A percentile compares a stretch with the other conserved stretches of the same genome.
phyloP scores from a whole-genome alignment of 1,140 invertebrate species.

The Papilio xuthus region DNA sequence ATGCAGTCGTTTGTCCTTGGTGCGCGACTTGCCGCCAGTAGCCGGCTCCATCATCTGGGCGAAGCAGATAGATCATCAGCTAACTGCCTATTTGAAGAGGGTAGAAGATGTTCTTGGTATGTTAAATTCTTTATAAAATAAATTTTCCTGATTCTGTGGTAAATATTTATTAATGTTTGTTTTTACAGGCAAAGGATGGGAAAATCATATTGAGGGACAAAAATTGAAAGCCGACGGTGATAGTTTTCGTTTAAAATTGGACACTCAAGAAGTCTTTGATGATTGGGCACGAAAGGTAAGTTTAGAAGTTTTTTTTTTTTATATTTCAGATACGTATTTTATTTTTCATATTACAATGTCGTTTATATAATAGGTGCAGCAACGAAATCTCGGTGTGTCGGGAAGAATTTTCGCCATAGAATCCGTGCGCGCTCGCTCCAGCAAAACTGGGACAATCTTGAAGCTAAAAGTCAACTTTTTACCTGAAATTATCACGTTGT shows the following conservation, averaged over 20 bases:
- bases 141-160: not conserved
- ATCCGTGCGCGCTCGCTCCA: constrained; percentile 89
- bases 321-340: not conserved
- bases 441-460: constrained; percentile 93
- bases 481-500: constrained; percentile 98
- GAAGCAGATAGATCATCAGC: constrained; percentile 98
- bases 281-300: constrained; percentile 94
- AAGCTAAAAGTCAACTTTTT: constrained; percentile 98
- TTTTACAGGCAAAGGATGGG: constrained; percentile 95
- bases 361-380: constrained; percentile 86
- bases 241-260: constrained; percentile 97
- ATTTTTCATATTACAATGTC: not conserved
- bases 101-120: constrained; percentile 97
- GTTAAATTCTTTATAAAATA: not conserved
- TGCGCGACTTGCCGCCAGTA: constrained; percentile 97
- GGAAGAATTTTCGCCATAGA: constrained; percentile 98
- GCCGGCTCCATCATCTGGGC: constrained; percentile 99
- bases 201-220: constrained; percentile 99
- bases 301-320: not conserved
- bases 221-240: constrained; percentile 99
- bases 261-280: constrained; percentile 98
- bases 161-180: not conserved
- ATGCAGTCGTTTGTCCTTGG: constrained; percentile 93
- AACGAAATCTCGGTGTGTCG: constrained; percentile 95
- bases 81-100: constrained; percentile 97